Base-by-base conservation (phyloP, 2,888 invertebrate species). In the Perdita meconis region DNA sequence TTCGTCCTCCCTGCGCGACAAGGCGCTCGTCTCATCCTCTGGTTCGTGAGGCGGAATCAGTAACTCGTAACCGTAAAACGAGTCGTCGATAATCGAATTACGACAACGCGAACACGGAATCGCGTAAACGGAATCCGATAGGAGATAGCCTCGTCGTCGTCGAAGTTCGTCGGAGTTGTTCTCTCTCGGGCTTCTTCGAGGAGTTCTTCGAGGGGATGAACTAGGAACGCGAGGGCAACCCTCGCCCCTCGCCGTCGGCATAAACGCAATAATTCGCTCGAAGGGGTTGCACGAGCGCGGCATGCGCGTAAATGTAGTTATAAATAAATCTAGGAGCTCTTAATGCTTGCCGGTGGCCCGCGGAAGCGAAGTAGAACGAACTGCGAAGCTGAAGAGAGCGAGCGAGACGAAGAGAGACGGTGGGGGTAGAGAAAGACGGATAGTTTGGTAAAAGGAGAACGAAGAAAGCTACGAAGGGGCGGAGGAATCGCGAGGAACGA, bases 321-420 rank as follows among this genome's bases (percentile, higher is more conserved):
- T 92, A 92, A 92, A 92, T 92, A 92, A 92, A 92, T 92, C 92
- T 91, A 91, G 91, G 86, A 90, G 91, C 92, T 92, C 92, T 92
- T 92, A 92, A 92, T 91, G 91, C 89, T 89, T 85, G 88, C 80
- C 84, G 78, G 86, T 84, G 80, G 80, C 85, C 82, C 84, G 81
- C 86, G 79, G 78, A 78, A 79, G 81, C 73, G 57, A 67, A 67
- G 77, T 13, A 16, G 40, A 30, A 36, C 26, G 44, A 59, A 24
- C n/a, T 44, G 34, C 64, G 47, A 61, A 64, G n/a, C 16, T 19
- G 22, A 5, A n/a, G 2, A 0, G 42, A 36, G 44, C 19, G 26
- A 53, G 57, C 26, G 68, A 63, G 59, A 56, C 44, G 71, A 71
- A 74, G 77, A 74, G 67, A 73, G 70, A 67, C 24, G n/a, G n/a